These are phyloP conservation scores for Matsumyia berberina DNA, from an alignment of 2,888 invertebrate species.

Conservation along the genomic window DNA sequence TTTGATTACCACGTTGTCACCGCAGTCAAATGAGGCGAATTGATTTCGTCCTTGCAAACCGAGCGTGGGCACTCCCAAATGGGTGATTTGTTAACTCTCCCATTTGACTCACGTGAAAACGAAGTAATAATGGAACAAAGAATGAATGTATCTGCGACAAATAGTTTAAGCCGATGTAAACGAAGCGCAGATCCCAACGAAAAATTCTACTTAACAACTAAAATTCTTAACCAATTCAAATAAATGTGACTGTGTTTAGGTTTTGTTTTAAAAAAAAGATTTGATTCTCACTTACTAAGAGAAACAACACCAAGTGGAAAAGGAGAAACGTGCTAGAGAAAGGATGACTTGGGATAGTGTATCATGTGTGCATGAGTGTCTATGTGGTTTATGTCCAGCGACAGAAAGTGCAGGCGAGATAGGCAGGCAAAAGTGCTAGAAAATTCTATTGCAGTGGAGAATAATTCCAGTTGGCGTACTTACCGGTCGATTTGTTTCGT, in stretches of 20 bases:
- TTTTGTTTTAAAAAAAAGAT: background rate
- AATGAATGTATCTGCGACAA: constrained; percentile 3
- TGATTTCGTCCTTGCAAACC: too few relatives aligned
- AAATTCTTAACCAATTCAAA: background rate
- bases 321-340: constrained; percentile 4
- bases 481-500: constrained; percentile 77
- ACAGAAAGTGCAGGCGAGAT: background rate
- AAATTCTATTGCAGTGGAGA: constrained; percentile 28
- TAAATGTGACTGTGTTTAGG: background rate
- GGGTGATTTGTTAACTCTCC: too few relatives aligned
- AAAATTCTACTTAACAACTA: constrained; percentile 1
- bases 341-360: too few relatives aligned
- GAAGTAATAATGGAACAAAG: too few relatives aligned
- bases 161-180: constrained; percentile 17
- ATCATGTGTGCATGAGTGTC: too few relatives aligned
- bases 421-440: constrained; percentile 29
- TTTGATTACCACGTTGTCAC: too few relatives aligned
- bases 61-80: too few relatives aligned
- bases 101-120: too few relatives aligned
- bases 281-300: constrained; percentile 20
- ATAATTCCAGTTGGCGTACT: constrained; percentile 60
- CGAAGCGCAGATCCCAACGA: background rate
- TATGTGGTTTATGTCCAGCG: too few relatives aligned
- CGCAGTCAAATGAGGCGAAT: too few relatives aligned
- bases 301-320: constrained; percentile 19